Evolutionary conservation across 2,113 vertebrate genomes (phyloP), one percentile per base, ranked within the genome.

Genomic region (Isurus oxyrinchus): DNA sequence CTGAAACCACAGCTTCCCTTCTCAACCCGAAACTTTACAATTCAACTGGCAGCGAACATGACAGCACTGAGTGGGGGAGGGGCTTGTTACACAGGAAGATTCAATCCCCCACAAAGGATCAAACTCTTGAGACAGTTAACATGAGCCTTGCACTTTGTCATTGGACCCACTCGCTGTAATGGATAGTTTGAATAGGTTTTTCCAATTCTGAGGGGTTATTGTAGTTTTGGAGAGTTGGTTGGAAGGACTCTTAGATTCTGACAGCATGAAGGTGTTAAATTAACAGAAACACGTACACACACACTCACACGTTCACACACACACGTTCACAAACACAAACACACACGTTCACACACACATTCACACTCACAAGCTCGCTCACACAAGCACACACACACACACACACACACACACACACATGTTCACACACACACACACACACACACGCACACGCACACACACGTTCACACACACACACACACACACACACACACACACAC

Each of bases 1-100:
- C 27, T 91, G 55, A 61, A 91, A 91, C 88, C 88, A 91, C 88
- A 61, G 55, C 14, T 91, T 91, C 88, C 88, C 57, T 35, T 91
- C 88, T n/a, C 11, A 91, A 61, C 13, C 88, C 61, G 57, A 31
- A 31, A 40, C 10, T 14, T 23, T 3, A 81, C 76, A 76, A 13
- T 11, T 1, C 72, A 76, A 55, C 21, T 27, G 53, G 53, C 23
- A 23, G 23, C 23, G 8, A 2, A 55, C 49, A 27, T 10, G 10
- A 14, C 27, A 19, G 31, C 31, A 0, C 14, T 27, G 16, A 5
- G 88, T 31, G 35, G 55, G 35, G 88, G 88, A n/a, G 31, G 88
- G 88, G 88, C 31, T 6, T 13, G 16, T 61, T n/a, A 13, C 19
- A 35, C 55, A 91, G 31, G 13, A 19, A n/a, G 27, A 6, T 57